Conservation (phyloP, 2,888 invertebrate genomes). For the Sicus ferrugineus region DNA sequence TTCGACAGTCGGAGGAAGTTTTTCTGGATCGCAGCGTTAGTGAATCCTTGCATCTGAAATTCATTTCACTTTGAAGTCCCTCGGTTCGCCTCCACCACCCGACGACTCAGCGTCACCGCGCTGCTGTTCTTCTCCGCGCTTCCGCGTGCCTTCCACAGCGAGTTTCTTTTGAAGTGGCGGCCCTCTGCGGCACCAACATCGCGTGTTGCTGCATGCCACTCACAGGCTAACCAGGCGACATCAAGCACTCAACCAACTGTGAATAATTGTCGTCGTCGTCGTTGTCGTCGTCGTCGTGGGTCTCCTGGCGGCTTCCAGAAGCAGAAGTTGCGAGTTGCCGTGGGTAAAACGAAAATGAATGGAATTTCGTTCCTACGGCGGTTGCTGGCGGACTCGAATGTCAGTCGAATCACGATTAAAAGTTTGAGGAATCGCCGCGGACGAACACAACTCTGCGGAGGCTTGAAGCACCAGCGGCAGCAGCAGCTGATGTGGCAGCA, state of each 20-base stretch:
- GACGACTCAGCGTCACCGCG: no score
- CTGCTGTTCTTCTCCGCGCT: background rate
- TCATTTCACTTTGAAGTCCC: no score
- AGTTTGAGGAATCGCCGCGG: background rate
- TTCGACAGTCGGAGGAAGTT: no score
- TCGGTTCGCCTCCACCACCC: no score
- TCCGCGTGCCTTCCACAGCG: background rate
- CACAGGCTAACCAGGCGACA: constrained; percentile 32
- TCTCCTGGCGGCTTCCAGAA: no score
- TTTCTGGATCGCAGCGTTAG: no score
- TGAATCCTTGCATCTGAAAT: no score
- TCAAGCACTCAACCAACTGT: constrained; percentile 42
- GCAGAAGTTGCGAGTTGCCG: constrained; percentile 1
- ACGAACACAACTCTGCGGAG: background rate
- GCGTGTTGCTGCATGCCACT: background rate
- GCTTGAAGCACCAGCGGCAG: no score
- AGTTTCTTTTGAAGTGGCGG: no score
- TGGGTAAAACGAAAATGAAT: background rate
- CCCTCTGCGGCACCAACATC: background rate
- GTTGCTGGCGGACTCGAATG: background rate
- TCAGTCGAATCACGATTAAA: constrained; percentile 11
- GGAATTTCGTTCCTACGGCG: constrained; percentile 9
- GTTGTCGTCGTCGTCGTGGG: no score
- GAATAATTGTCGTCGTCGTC: constrained; percentile 37
- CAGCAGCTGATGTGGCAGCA: background rate